Base-by-base conservation (phyloP, 2,888 invertebrate species). In the Trimorus sp. region DNA sequence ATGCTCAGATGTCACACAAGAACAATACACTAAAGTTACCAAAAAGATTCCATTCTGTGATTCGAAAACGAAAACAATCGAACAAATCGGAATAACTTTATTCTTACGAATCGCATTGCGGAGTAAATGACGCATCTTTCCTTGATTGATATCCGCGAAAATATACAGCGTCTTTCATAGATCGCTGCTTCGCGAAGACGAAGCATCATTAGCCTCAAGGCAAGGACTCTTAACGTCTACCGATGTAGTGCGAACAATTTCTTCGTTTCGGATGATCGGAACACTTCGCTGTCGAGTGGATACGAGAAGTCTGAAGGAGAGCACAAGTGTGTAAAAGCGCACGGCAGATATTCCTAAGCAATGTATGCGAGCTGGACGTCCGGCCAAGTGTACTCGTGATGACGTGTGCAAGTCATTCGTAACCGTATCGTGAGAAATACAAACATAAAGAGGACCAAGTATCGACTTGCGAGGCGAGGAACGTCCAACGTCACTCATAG, bases 371-470 rank as follows among this genome's bases (percentile, higher is more conserved):
- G 74, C 79, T 80, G 80, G 82, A 68, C 82, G 79, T 14, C 49
- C 14, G 14, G 85, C 85, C 82, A 84, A 88, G 88, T 85, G 86
- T 85, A 86, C 87, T 87, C 82, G 84, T 85, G 84, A 82, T 82
- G 87, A 88, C 86, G 85, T 85, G 86, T 89, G 90, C 90, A 89
- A 90, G 90, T 90, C 90, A 90, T 87, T 86, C 87, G 90, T 89
- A 87, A 90, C 89, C 90, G 87, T 89, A 89, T 90, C 90, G 90
- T 90, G 90, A 89, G 90, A 90, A 90, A 90, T 86, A 89, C 89
- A 90, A 90, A 90, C 89, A 90, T 86, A 66, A 71, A 65, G 76
- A 75, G 58, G 60, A 60, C 65, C 71, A 51, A 73, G 81, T 73
- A 73, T 77, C 73, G 77, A 62, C 63, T 80, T 40, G 79, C 66